Percentiles rank a stretch among this genome's conserved stretches.
Evolutionary conservation across 2,797 vertebrate species (phyloP).

Genomic region (Gallinago stenura): DNA sequence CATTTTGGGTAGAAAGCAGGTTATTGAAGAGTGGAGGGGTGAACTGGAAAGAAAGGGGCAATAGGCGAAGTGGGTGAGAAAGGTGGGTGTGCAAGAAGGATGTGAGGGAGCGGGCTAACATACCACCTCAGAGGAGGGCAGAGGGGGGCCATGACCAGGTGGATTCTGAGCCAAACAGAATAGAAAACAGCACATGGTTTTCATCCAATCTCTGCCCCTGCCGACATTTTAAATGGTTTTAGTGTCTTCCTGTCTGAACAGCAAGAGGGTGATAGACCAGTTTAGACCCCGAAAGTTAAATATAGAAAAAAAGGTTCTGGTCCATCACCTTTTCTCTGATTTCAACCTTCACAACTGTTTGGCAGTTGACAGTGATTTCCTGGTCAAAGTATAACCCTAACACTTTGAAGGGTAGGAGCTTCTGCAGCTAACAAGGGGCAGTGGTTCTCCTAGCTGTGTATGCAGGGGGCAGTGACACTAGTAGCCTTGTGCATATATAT

Average conservation of each 20-base stretch:
- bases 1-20: background rate
- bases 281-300: background rate
- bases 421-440: background rate
- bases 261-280: background rate
- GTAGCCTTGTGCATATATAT: background rate
- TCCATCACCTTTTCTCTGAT: background rate
- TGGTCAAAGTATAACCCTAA: background rate
- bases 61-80: background rate
- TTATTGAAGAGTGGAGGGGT: background rate
- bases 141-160: background rate
- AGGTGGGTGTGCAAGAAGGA: background rate
- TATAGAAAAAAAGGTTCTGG: background rate
- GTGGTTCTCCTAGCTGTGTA: background rate
- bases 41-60: background rate
- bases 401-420: background rate
- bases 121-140: background rate
- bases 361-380: background rate
- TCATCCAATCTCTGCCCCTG: background rate
- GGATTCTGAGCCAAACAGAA: background rate
- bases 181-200: background rate
- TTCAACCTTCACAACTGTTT: background rate
- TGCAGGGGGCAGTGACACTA: background rate
- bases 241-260: background rate
- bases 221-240: background rate
- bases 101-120: background rate